Percentiles rank a stretch among this genome's conserved stretches.
Conservation (phyloP, 2,888 invertebrate species). For the Celastrina argiolus region DNA sequence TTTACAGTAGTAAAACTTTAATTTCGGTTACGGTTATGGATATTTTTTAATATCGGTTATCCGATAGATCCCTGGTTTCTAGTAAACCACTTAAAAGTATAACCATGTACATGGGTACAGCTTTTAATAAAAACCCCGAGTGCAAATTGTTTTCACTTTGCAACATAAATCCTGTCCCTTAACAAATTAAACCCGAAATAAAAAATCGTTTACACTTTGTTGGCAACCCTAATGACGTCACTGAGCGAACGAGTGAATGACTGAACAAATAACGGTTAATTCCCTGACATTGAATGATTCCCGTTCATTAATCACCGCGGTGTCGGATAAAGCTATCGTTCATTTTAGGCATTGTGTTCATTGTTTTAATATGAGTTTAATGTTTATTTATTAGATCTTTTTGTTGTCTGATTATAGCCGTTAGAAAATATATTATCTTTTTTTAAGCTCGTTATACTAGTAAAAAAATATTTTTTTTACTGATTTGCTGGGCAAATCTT, state of each 20-base stretch:
- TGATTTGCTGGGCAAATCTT: too few species aligned
- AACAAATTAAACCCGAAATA: conserved; percentile 35
- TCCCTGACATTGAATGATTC: conserved; percentile 38
- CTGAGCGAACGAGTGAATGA: conserved; percentile 35
- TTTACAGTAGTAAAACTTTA: too few species aligned
- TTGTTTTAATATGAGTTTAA: conserved; percentile 14
- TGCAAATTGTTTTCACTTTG: conserved; percentile 19
- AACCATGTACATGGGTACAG: neutral
- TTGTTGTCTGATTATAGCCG: neutral
- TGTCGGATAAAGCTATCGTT: neutral
- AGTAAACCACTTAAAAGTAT: neutral
- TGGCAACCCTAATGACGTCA: conserved; percentile 35
- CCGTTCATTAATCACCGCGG: conserved; percentile 35
- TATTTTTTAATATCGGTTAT: too few species aligned
- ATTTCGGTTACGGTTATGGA: too few species aligned
- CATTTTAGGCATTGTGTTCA: conserved; percentile 3
- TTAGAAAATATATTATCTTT: too few species aligned
- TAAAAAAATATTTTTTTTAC: too few species aligned
- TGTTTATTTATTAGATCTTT: neutral
- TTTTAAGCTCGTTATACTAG: too few species aligned
- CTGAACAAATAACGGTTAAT: conserved; percentile 38
- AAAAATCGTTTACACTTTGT: conserved; percentile 34
- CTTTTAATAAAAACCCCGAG: neutral
- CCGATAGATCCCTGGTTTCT: too few species aligned
- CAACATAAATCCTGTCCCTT: conserved; percentile 24